Evolutionary conservation across 2,888 invertebrate species (phyloP).

Genomic region (Cantharis rufa): DNA sequence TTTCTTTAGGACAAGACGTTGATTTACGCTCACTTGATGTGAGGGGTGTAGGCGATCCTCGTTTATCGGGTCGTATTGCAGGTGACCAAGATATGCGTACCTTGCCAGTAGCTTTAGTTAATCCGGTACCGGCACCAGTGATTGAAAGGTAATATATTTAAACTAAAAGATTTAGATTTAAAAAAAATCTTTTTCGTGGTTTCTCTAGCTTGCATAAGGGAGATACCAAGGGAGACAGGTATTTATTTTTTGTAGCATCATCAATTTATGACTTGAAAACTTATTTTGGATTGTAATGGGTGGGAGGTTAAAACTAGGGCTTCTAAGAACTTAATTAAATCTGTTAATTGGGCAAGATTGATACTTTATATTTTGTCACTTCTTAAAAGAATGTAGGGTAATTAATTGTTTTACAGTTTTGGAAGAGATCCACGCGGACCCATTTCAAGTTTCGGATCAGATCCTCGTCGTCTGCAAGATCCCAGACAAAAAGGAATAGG

Average conservation of each 20-base stretch:
- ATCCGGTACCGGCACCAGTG: conserved; percentile 44
- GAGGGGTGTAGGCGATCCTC: conserved; percentile 47
- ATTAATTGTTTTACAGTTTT: conserved; percentile 42
- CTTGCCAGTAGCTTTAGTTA: conserved; percentile 53
- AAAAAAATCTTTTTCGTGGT: background rate
- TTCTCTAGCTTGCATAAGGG: background rate
- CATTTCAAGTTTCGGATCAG: conserved; percentile 56
- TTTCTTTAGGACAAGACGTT: conserved; percentile 61
- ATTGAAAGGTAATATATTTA: conserved; percentile 49
- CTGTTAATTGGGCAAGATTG: too few relatives aligned
- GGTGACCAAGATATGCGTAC: conserved; percentile 81
- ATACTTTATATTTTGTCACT: too few relatives aligned
- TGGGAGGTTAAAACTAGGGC: background rate
- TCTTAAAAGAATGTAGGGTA: background rate
- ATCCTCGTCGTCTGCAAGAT: conserved; percentile 66
- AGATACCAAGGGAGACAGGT: background rate
- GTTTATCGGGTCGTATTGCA: conserved; percentile 53
- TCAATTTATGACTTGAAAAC: background rate
- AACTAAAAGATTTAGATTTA: background rate
- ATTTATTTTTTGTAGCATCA: background rate
- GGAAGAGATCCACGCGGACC: conserved; percentile 53
- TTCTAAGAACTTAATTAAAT: too few relatives aligned
- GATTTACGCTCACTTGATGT: conserved; percentile 64
- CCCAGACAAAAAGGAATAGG: conserved; percentile 64
- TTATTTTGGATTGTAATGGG: background rate